Percentiles rank a stretch among this genome's conserved stretches.
These are phyloP conservation scores for Dolichotis patagonum DNA, from an alignment of 2,113 vertebrate species.

Conservation along the genomic window DNA sequence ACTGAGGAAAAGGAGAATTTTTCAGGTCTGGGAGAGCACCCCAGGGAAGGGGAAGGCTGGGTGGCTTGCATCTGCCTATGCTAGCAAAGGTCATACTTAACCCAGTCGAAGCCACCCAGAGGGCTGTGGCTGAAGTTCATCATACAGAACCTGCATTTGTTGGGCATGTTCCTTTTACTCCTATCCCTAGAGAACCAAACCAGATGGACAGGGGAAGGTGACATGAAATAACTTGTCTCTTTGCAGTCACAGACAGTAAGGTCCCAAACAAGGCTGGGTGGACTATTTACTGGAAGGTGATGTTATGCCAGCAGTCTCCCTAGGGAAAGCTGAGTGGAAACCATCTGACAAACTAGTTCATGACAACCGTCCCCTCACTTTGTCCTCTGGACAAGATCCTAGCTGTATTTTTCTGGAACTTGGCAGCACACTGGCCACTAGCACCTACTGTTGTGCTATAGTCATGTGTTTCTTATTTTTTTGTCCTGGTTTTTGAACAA, in stretches of 20 bases:
- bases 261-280: background rate
- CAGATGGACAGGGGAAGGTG: background rate
- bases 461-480: background rate
- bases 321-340: background rate
- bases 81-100: accelerated
- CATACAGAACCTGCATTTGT: background rate
- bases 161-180: background rate
- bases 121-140: background rate
- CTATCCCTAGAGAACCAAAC: background rate
- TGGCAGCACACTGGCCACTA: background rate
- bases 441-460: background rate
- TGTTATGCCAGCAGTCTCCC: background rate
- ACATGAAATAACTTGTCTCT: background rate
- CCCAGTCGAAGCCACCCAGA: background rate
- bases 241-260: background rate
- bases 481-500: background rate
- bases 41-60: background rate
- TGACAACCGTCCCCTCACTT: accelerated
- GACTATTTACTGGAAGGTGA: background rate
- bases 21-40: background rate
- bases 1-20: background rate
- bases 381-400: background rate
- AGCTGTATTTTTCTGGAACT: background rate
- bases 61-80: background rate
- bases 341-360: background rate